Percentiles rank a stretch among this genome's conserved stretches.
Conservation (phyloP, 2,797 vertebrate species). For the Sebastes nivosus region DNA sequence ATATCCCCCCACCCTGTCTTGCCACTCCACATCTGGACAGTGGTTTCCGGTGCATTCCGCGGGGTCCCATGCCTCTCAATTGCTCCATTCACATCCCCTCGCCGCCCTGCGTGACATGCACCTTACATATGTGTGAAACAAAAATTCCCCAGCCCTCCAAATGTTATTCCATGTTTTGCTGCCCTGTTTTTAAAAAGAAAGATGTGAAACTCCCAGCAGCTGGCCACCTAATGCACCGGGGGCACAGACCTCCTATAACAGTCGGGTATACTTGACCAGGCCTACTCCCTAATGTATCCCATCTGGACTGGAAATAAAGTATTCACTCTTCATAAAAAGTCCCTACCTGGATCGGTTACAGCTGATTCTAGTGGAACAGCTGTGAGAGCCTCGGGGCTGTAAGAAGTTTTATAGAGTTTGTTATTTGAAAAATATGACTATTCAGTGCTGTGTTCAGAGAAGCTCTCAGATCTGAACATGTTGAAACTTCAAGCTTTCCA, state of each 20-base stretch:
- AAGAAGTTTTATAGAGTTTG: conserved; percentile 29
- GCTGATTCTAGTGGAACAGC: conserved; percentile 54
- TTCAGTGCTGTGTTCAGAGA: conserved; percentile 21
- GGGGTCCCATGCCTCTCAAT: conserved; percentile 57
- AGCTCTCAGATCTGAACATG: conserved; percentile 31
- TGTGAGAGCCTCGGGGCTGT: conserved; percentile 43
- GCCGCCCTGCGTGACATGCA: conserved; percentile 50
- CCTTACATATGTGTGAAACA: conserved; percentile 69
- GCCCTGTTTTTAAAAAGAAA: conserved; percentile 38
- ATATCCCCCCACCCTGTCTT: conserved; percentile 63
- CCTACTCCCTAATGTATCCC: conserved; percentile 59
- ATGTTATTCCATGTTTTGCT: conserved; percentile 56
- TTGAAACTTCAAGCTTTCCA: conserved; percentile 21
- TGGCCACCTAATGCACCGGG: conserved; percentile 38
- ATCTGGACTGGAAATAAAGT: conserved; percentile 70
- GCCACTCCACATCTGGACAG: conserved; percentile 79
- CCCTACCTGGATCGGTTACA: conserved; percentile 54
- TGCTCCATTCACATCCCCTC: conserved; percentile 64
- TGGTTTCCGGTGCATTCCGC: conserved; percentile 66
- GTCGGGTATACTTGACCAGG: conserved; percentile 22
- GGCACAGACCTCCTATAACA: conserved; percentile 34
- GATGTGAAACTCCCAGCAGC: conserved; percentile 55
- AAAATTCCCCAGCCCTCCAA: conserved; percentile 32
- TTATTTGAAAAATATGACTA: conserved; percentile 48
- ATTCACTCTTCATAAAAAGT: conserved; percentile 50